Evolutionary conservation across 2,113 vertebrate species (phyloP).

Genomic region (Bubo scandiacus): DNA sequence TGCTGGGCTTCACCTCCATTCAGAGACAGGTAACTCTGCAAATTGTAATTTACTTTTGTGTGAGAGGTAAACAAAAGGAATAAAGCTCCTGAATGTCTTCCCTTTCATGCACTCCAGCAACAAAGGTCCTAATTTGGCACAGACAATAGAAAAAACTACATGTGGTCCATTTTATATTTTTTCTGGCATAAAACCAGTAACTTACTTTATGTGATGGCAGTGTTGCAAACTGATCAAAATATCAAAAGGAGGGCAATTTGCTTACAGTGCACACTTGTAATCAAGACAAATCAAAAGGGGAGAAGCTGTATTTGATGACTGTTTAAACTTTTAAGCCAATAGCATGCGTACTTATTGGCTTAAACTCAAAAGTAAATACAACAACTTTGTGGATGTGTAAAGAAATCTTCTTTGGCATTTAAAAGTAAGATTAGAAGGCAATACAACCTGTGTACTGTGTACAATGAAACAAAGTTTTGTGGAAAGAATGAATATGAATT

Average conservation of each 20-base stretch:
- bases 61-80: neutral
- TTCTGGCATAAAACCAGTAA: neutral
- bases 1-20: neutral
- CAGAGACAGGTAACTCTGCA: neutral
- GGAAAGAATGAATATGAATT: neutral
- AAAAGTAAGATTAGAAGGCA: neutral
- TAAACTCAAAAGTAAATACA: neutral
- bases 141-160: neutral
- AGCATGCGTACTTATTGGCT: neutral
- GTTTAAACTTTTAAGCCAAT: neutral
- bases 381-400: neutral
- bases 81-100: neutral
- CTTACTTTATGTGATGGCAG: neutral
- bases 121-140: neutral
- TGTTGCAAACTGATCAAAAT: neutral
- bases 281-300: neutral
- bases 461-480: neutral
- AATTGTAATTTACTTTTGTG: neutral
- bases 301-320: neutral
- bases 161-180: neutral
- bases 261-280: neutral
- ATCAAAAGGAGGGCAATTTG: neutral
- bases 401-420: neutral
- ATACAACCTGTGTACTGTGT: neutral
- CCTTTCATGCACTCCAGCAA: neutral